phyloP scores from a whole-genome alignment of 2,888 invertebrate species.

The Leptopilina drosophilae region DNA sequence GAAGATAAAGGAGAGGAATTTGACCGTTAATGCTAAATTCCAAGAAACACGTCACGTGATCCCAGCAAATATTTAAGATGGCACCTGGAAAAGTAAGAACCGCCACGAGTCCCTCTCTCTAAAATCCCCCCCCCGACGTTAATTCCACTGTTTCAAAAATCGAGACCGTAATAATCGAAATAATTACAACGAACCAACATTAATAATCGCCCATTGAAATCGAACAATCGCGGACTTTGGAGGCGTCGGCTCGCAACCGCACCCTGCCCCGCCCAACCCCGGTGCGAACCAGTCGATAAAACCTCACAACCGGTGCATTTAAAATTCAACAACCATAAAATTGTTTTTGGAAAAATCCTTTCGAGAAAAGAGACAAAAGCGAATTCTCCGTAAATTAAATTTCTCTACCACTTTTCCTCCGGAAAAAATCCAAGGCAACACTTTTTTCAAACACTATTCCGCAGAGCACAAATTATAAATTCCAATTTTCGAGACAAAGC shows the following conservation, averaged over 20 bases:
- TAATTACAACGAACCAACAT: not conserved
- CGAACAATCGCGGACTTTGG: conserved; percentile 55
- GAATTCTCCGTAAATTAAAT: not conserved
- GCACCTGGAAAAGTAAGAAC: conserved; percentile 51
- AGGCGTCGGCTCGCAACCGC: conserved; percentile 69
- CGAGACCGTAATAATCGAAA: not conserved
- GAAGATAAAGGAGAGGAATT: conserved; percentile 25
- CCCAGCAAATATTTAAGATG: conserved; percentile 56
- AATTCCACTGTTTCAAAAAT: not conserved
- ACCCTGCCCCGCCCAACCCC: conserved; percentile 76
- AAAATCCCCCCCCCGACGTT: not conserved
- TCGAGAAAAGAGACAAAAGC: not conserved
- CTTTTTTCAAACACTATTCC: too few species aligned
- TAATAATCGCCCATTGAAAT: not conserved
- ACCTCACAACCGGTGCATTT: conserved; percentile 51
- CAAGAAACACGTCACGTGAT: conserved; percentile 43
- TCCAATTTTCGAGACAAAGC: too few species aligned
- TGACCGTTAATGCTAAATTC: conserved; percentile 15
- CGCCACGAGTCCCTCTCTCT: conserved; percentile 2
- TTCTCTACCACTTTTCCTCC: too few species aligned
- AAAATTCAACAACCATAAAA: conserved; percentile 22
- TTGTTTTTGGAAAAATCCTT: not conserved
- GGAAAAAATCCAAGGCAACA: too few species aligned
- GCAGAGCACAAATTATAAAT: too few species aligned
- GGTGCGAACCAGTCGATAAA: conserved; percentile 70